phyloP scores from a whole-genome alignment of 2,888 invertebrate species.

The Leptarthrus brevirostris region DNA sequence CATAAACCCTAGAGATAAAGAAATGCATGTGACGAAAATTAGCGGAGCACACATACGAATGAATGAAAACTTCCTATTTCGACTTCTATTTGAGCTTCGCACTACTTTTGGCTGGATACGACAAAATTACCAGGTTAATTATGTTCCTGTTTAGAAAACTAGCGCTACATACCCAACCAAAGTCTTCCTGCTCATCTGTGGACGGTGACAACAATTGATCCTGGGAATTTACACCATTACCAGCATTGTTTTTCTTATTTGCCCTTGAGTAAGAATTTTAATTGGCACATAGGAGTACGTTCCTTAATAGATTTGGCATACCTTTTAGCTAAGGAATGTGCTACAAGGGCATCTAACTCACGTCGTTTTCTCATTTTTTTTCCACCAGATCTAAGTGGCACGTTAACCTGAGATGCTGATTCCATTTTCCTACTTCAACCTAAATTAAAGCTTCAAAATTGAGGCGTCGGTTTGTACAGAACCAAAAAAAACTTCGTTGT shows the following conservation, averaged over 20 bases:
- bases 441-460: slow-evolving; percentile 24
- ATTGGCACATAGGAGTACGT: not conserved
- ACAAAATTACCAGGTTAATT: not conserved
- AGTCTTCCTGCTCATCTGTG: slow-evolving; percentile 72
- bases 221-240: slow-evolving; percentile 68
- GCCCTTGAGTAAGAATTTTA: slow-evolving; percentile 47
- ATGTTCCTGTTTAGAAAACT: not conserved
- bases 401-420: slow-evolving; percentile 75
- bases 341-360: slow-evolving; percentile 79
- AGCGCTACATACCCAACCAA: slow-evolving; percentile 62
- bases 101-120: slow-evolving; percentile 57
- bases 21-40: slow-evolving; percentile 60
- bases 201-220: slow-evolving; percentile 75
- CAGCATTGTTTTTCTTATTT: slow-evolving; percentile 52
- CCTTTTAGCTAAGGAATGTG: slow-evolving; percentile 67
- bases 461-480: slow-evolving; percentile 41
- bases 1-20: slow-evolving; percentile 62
- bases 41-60: slow-evolving; percentile 63
- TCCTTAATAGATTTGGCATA: slow-evolving; percentile 52
- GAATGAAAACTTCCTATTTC: slow-evolving; percentile 61
- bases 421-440: slow-evolving; percentile 65
- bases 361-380: slow-evolving; percentile 83
- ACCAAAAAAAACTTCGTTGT: slow-evolving; percentile 33
- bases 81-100: slow-evolving; percentile 60
- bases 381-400: slow-evolving; percentile 70